A percentile compares a stretch with the other conserved stretches of the same genome.
Evolutionary conservation across 2,113 vertebrate species (phyloP).

Genomic region (Mugil cephalus): DNA sequence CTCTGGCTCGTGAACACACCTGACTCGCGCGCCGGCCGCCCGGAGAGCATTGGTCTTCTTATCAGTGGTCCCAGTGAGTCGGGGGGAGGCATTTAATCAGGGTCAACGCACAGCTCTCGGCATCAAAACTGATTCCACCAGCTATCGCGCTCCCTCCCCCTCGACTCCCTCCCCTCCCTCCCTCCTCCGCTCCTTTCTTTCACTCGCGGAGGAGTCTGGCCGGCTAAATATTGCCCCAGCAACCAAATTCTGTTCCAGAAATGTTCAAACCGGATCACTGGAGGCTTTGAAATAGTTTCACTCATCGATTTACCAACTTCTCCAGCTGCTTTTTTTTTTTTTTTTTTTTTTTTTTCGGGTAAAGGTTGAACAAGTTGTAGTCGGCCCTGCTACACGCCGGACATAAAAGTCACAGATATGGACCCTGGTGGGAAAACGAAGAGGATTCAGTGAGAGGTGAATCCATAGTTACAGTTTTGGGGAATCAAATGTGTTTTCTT

Average conservation of each 20-base stretch:
- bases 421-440: background rate
- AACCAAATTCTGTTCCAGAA: slow-evolving; percentile 53
- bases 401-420: background rate
- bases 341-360: background rate
- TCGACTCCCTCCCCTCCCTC: background rate
- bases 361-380: slow-evolving; percentile 6
- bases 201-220: slow-evolving; percentile 23
- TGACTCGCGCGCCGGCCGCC: slow-evolving; percentile 45
- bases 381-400: slow-evolving; percentile 6
- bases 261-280: slow-evolving; percentile 64
- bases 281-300: slow-evolving; percentile 64
- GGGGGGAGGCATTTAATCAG: slow-evolving; percentile 75
- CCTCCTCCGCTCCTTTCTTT: slow-evolving; percentile 25
- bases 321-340: slow-evolving; percentile 17
- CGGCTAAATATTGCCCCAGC: slow-evolving; percentile 59
- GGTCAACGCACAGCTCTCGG: slow-evolving; percentile 72
- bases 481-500: no score
- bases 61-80: slow-evolving; percentile 75
- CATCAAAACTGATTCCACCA: slow-evolving; percentile 65
- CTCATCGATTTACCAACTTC: slow-evolving; percentile 44
- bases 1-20: slow-evolving; percentile 40
- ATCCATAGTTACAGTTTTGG: no score
- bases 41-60: slow-evolving; percentile 72
- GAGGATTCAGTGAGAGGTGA: background rate
- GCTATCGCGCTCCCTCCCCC: slow-evolving; percentile 5